Percentiles rank a stretch among this genome's conserved stretches.
phyloP scores from a whole-genome alignment of 2,888 invertebrate species.

The Melanostoma scalare region DNA sequence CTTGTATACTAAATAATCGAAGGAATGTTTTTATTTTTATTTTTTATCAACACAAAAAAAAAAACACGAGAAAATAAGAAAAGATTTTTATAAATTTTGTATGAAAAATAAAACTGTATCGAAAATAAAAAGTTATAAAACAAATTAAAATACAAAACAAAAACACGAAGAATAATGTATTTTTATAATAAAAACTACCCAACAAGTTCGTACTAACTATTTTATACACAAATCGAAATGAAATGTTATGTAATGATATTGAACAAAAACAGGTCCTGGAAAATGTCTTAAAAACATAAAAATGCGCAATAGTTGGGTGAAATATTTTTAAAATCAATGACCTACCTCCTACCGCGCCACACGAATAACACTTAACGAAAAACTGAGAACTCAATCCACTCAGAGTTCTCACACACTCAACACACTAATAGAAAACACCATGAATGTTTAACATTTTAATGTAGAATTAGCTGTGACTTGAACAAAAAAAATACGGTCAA shows the following conservation, averaged over 20 bases:
- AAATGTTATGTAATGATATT: conserved; percentile 33
- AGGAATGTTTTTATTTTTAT: conserved; percentile 50
- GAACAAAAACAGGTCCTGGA: not conserved
- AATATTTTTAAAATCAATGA: conserved; percentile 31
- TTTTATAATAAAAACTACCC: conserved; percentile 65
- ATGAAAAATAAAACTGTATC: conserved; percentile 20
- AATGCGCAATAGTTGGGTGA: conserved; percentile 14
- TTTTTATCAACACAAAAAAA: conserved; percentile 43
- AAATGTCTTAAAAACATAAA: conserved; percentile 23
- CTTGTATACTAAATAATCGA: conserved; percentile 56
- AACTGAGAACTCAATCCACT: conserved; percentile 17
- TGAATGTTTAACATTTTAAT: conserved; percentile 11
- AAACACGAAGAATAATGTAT: conserved; percentile 41
- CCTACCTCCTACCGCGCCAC: conserved; percentile 18
- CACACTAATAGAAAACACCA: conserved; percentile 3
- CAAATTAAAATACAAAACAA: conserved; percentile 35
- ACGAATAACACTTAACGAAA: conserved; percentile 15
- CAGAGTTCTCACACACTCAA: not conserved
- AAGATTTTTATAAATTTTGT: conserved; percentile 33
- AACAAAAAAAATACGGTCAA: conserved; percentile 9
- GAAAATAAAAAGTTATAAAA: conserved; percentile 33
- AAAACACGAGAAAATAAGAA: conserved; percentile 10
- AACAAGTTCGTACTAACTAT: conserved; percentile 56
- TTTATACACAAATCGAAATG: conserved; percentile 52
- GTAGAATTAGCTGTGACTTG: conserved; percentile 4